These are phyloP conservation scores for Ceuthmochares aereus DNA, from an alignment of 2,113 vertebrate species.

Conservation along the genomic window DNA sequence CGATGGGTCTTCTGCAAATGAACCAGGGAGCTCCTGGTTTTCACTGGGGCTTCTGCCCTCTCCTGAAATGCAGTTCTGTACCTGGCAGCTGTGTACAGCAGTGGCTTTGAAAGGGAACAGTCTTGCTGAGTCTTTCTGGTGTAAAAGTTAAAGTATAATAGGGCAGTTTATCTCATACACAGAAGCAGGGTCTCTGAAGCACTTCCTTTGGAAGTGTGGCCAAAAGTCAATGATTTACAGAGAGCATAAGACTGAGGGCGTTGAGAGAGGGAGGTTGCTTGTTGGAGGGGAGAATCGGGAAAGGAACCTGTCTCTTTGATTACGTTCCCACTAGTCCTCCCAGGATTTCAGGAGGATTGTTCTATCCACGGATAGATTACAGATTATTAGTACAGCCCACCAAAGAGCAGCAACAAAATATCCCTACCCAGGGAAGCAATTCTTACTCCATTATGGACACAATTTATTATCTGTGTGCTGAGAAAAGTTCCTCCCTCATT, in stretches of 20 bases:
- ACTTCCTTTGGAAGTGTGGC: not conserved
- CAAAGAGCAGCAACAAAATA: not conserved
- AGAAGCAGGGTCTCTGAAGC: not conserved
- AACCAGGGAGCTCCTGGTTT: not conserved
- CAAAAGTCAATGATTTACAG: not conserved
- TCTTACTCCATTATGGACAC: fast-evolving
- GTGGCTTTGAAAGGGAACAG: not conserved
- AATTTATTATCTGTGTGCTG: fast-evolving
- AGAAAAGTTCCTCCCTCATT: not conserved
- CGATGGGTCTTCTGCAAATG: not conserved
- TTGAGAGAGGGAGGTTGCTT: not conserved
- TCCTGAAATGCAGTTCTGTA: not conserved
- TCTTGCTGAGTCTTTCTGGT: not conserved
- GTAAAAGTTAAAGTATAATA: not conserved
- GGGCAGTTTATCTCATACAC: fast-evolving
- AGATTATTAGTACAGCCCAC: not conserved
- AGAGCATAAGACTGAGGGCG: not conserved
- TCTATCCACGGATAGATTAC: not conserved
- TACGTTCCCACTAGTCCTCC: not conserved
- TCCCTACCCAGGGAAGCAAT: not conserved
- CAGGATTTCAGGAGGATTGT: not conserved
- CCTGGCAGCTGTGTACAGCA: not conserved
- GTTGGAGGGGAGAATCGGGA: not conserved
- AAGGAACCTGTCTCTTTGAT: not conserved
- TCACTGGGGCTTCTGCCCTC: not conserved